phyloP scores from a whole-genome alignment of 2,888 invertebrate species.

The Cantharis nigra region DNA sequence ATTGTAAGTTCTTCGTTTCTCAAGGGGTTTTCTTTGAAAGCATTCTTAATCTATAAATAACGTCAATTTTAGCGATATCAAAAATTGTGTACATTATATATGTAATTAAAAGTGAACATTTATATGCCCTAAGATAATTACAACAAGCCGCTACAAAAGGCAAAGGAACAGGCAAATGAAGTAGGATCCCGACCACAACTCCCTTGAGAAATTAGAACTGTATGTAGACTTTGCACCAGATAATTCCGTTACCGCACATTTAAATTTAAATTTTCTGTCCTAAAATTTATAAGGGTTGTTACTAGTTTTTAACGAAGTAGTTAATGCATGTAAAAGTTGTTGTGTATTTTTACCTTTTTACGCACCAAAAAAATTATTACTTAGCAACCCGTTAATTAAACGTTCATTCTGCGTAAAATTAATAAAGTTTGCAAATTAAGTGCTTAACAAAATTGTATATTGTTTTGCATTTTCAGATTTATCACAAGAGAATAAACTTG shows the following conservation, averaged over 20 bases:
- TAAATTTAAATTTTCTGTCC: slow-evolving; percentile 31
- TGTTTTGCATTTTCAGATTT: not conserved
- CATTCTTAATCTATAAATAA: not conserved
- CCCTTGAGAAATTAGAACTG: slow-evolving; percentile 30
- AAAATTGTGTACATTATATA: not conserved
- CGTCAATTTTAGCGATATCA: not conserved
- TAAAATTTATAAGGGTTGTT: slow-evolving; percentile 27
- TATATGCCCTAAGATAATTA: slow-evolving; percentile 24
- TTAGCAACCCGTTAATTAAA: not conserved
- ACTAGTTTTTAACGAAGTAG: slow-evolving; percentile 28
- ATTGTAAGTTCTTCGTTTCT: not conserved
- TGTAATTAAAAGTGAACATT: slow-evolving; percentile 29
- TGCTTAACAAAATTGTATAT: not conserved
- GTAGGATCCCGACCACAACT: slow-evolving; percentile 27
- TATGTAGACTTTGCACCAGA: slow-evolving; percentile 29
- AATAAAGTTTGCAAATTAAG: not conserved
- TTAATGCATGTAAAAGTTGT: slow-evolving; percentile 3
- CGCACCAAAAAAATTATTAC: not conserved
- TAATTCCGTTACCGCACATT: slow-evolving; percentile 30
- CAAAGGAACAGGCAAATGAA: slow-evolving; percentile 30
- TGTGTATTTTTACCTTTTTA: not conserved
- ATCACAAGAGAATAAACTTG: not conserved
- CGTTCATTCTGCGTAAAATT: not conserved
- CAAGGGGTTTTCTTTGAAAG: not conserved
- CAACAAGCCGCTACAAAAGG: slow-evolving; percentile 29